Conservation (phyloP, 2,113 vertebrate genomes). For the Ahaetulla prasina region DNA sequence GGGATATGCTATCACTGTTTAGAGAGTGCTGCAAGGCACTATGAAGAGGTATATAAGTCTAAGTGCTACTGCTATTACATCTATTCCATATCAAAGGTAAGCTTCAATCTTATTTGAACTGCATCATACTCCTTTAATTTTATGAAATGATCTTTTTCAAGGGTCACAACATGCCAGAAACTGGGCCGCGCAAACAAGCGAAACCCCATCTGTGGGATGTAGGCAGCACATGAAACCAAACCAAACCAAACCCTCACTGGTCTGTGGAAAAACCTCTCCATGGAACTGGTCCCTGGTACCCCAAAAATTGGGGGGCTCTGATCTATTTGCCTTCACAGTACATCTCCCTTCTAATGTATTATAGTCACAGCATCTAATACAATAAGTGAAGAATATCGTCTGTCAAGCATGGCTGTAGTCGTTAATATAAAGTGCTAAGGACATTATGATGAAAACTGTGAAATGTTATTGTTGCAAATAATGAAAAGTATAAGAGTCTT, state of each 20-base stretch:
- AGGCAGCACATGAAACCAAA: too few species aligned
- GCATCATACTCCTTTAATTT: background rate
- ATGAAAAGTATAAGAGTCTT: background rate
- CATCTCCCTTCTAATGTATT: background rate
- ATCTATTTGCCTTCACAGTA: background rate
- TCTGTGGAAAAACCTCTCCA: too few species aligned
- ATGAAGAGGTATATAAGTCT: background rate
- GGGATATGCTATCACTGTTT: too few species aligned
- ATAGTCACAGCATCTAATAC: too few species aligned
- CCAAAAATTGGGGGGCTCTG: too few species aligned
- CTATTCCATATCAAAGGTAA: background rate
- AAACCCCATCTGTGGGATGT: too few species aligned
- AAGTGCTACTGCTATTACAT: background rate
- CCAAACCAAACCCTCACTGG: too few species aligned
- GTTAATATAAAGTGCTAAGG: background rate
- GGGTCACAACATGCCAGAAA: too few species aligned
- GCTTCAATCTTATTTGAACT: background rate
- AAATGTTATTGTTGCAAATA: background rate
- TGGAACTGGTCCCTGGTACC: too few species aligned
- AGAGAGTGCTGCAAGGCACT: background rate
- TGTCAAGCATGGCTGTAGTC: background rate
- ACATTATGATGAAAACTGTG: background rate
- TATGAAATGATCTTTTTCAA: background rate
- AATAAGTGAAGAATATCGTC: background rate
- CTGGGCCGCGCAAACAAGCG: too few species aligned